phyloP scores from a whole-genome alignment of 2,113 vertebrate species.

The Vidua macroura region DNA sequence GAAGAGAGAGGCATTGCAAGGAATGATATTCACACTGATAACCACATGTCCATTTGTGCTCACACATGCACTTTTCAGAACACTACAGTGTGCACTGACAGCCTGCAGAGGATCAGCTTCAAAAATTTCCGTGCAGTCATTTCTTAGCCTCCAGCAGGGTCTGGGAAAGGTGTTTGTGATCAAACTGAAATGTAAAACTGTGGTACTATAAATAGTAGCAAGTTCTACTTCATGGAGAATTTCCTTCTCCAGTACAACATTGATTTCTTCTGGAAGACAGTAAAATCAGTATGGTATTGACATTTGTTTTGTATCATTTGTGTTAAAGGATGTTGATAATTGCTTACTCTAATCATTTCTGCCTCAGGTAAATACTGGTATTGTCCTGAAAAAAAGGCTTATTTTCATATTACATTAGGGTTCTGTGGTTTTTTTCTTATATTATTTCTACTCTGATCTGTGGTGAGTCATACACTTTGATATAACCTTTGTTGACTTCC shows the following conservation, averaged over 20 bases:
- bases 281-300: not conserved
- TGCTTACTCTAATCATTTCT: not conserved
- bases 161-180: slow-evolving; percentile 16
- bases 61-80: not conserved
- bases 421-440: not conserved
- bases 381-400: not conserved
- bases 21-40: not conserved
- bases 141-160: not conserved
- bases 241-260: not conserved
- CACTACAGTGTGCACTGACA: not conserved
- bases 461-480: not conserved
- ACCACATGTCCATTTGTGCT: not conserved
- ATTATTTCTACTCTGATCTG: not conserved
- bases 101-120: not conserved
- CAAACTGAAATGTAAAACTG: not conserved
- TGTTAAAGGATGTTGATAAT: not conserved
- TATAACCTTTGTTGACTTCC: not conserved
- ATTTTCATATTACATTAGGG: not conserved
- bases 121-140: not conserved
- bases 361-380: not conserved
- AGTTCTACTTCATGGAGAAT: not conserved
- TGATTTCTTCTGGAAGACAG: not conserved
- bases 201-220: not conserved
- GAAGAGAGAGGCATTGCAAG: not conserved
- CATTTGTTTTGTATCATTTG: not conserved